phyloP scores from a whole-genome alignment of 2,888 invertebrate genomes.

The Drosophila mulleri region DNA sequence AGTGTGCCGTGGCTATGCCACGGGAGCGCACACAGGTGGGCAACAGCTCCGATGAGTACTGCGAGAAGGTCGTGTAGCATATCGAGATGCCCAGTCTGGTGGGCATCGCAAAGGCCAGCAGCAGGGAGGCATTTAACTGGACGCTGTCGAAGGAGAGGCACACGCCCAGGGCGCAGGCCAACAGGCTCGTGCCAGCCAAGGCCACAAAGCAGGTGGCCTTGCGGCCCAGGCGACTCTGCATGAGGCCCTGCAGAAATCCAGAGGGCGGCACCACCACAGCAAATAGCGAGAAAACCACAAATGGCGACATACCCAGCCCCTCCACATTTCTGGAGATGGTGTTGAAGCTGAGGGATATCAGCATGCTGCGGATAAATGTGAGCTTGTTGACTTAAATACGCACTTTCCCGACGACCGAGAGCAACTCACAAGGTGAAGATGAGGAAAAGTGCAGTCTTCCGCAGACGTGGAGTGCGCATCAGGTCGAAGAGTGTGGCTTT shows the following conservation, averaged over 20 bases:
- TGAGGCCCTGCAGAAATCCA: conserved; percentile 77
- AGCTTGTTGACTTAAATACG: not conserved
- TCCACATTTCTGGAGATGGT: conserved; percentile 87
- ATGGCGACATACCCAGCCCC: conserved; percentile 86
- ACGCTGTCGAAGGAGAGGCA: conserved; percentile 80
- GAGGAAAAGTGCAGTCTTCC: conserved; percentile 86
- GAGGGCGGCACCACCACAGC: conserved; percentile 86
- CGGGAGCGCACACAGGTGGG: conserved; percentile 88
- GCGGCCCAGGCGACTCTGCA: conserved; percentile 83
- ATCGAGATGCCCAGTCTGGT: conserved; percentile 87
- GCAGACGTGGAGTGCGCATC: conserved; percentile 86
- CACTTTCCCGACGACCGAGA: not conserved
- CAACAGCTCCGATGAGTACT: conserved; percentile 87
- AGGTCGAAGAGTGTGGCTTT: conserved; percentile 83
- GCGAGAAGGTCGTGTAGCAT: conserved; percentile 88
- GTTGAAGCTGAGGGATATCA: conserved; percentile 87
- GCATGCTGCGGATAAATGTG: conserved; percentile 84
- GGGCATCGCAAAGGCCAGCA: conserved; percentile 85
- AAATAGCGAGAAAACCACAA: conserved; percentile 86
- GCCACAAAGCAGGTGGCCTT: conserved; percentile 86
- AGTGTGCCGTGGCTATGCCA: conserved; percentile 87
- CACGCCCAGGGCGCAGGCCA: conserved; percentile 85
- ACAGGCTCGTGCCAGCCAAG: conserved; percentile 85
- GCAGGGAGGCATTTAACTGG: conserved; percentile 71
- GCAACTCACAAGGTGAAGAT: conserved; percentile 87